Evolutionary conservation across 2,113 vertebrate genomes (phyloP), one percentile per base, ranked within the genome.

Genomic region (Romanogobio albipinnatus): DNA sequence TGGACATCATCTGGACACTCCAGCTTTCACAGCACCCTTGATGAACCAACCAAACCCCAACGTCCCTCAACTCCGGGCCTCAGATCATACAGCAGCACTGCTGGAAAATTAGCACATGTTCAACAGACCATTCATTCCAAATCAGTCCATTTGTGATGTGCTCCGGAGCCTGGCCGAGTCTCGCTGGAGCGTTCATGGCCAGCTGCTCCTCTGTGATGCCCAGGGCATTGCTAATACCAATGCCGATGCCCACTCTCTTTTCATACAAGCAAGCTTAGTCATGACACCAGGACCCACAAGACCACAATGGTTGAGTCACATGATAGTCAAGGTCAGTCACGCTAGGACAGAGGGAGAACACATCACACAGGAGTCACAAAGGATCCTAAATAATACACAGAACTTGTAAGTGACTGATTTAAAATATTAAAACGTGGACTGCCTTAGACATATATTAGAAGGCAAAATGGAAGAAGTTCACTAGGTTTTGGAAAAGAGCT

Each of bases 101-200:
- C 86, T 86, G 89, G 90, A 93, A 93, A 93, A 93, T 94, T 91
- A 94, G 91, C 93, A 94, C 93, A 94, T 93, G 92, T 93, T 91
- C 87, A 88, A 82, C 90, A 89, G 88, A 90, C 89, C 87, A 88
- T 90, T 88, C 86, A 86, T 88, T 91, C 89, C 84, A 86, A 17
- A 26, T 86, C 82, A 81, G 87, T 77, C 90, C 89, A 91, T 92
- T 92, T 91, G 87, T 39, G 64, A 2, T 24, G 74, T 53, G 49
- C 53, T 79, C 66, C 64, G 66, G 73, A 73, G 68, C 10, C 45
- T 19, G 47, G 49, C 33, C 53, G 59, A 51, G 22, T 87, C 90
- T 90, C 85, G 68, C 90, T 90, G 91, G 86, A 86, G 86, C 87
- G 89, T 92, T 92, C 91, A 90, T 87, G 87, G 89, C 92, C 93